A percentile compares a stretch with the other conserved stretches of the same genome.
Evolutionary conservation across 2,797 vertebrate species (phyloP).

Genomic region (Erethizon dorsatum): DNA sequence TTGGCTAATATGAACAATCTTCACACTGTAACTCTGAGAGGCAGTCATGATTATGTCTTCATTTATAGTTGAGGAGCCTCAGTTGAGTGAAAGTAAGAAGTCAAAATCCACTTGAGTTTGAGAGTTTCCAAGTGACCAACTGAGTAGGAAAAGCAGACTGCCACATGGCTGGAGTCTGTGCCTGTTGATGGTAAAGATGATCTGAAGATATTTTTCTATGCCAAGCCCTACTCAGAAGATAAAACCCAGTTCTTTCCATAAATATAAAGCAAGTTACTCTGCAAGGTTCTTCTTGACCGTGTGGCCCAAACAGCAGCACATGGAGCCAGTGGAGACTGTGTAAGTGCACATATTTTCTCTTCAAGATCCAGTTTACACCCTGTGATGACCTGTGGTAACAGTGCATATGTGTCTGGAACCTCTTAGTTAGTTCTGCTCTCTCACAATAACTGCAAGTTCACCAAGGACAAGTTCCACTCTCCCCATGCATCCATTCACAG

Average conservation of each 20-base stretch:
- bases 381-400: not conserved
- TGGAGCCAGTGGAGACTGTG: not conserved
- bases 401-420: not conserved
- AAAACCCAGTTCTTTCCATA: not conserved
- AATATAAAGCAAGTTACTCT: not conserved
- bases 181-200: not conserved
- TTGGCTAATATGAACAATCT: not conserved
- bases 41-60: not conserved
- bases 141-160: not conserved
- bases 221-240: not conserved
- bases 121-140: slow-evolving; percentile 3
- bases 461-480: not conserved
- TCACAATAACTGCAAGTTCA: not conserved
- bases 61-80: not conserved
- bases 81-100: not conserved
- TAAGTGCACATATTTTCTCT: accelerated
- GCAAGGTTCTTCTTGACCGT: not conserved
- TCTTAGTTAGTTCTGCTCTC: not conserved
- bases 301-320: not conserved
- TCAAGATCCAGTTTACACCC: not conserved
- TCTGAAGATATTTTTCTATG: not conserved
- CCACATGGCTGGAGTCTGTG: not conserved
- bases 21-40: not conserved
- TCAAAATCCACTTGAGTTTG: slow-evolving; percentile 32
- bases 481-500: not conserved